Conservation (phyloP, 2,888 invertebrate species). For the Nebria salina region DNA sequence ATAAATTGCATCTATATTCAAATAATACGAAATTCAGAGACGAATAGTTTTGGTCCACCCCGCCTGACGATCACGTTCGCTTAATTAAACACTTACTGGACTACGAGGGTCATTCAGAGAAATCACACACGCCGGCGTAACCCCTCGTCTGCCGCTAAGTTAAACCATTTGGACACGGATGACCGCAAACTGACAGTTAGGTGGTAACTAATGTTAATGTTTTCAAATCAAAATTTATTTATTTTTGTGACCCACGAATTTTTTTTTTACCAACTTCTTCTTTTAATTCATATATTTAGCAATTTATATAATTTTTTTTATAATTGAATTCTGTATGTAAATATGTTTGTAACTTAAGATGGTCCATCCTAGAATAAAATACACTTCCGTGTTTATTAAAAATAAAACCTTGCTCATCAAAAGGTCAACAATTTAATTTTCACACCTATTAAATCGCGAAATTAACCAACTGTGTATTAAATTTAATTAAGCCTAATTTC, state of each 20-base stretch:
- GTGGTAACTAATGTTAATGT: neutral
- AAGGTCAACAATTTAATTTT: neutral
- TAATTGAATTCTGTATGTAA: no score
- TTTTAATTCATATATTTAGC: no score
- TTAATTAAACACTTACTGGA: slow-evolving; percentile 36
- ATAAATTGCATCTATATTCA: neutral
- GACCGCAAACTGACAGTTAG: neutral
- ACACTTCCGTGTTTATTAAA: neutral
- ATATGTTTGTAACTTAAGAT: no score
- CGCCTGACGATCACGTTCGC: slow-evolving; percentile 17
- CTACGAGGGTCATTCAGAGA: slow-evolving; percentile 35
- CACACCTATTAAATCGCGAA: neutral
- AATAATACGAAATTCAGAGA: neutral
- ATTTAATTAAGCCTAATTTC: neutral
- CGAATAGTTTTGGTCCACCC: slow-evolving; percentile 3
- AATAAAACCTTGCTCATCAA: neutral
- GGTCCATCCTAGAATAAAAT: no score
- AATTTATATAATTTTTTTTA: no score
- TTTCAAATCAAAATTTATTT: neutral
- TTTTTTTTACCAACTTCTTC: no score
- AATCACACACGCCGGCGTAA: slow-evolving; percentile 14
- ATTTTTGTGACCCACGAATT: no score
- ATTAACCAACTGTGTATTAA: neutral
- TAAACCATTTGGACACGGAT: neutral
- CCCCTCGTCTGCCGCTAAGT: slow-evolving; percentile 13